Conservation (phyloP, 2,113 vertebrate species). For the Podocnemis expansa region DNA sequence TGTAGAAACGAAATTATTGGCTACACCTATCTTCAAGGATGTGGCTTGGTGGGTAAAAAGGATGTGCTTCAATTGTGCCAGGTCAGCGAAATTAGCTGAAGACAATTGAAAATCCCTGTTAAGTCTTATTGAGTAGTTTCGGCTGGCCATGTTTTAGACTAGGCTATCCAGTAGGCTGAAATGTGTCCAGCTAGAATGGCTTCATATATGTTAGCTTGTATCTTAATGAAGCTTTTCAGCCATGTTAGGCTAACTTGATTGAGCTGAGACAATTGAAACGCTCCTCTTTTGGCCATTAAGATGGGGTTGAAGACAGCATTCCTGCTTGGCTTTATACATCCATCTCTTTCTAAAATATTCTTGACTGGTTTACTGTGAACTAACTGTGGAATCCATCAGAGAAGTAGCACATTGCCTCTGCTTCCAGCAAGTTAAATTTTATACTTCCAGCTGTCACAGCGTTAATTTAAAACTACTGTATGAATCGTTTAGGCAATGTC, state of each 20-base stretch:
- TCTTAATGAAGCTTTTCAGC: neutral
- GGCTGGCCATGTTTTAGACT: no score
- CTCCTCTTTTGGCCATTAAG: neutral
- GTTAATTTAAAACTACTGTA: neutral
- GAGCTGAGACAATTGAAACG: neutral
- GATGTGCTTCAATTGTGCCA: neutral
- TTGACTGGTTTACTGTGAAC: fast-evolving
- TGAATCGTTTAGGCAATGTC: neutral
- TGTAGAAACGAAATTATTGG: neutral
- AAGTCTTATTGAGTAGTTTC: neutral
- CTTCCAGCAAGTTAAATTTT: neutral
- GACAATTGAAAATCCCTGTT: neutral
- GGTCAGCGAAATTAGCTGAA: neutral
- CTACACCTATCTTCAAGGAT: neutral
- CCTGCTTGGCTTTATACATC: neutral
- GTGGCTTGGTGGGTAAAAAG: neutral
- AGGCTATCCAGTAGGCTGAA: neutral
- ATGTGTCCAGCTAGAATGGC: neutral
- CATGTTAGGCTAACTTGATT: neutral
- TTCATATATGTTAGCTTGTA: neutral
- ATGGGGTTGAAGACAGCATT: neutral
- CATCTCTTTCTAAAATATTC: neutral
- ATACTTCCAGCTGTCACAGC: neutral
- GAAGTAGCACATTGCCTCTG: neutral
- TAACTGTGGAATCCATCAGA: neutral